phyloP scores from a whole-genome alignment of 2,797 vertebrate genomes.

The Threskiornis aethiopicus region DNA sequence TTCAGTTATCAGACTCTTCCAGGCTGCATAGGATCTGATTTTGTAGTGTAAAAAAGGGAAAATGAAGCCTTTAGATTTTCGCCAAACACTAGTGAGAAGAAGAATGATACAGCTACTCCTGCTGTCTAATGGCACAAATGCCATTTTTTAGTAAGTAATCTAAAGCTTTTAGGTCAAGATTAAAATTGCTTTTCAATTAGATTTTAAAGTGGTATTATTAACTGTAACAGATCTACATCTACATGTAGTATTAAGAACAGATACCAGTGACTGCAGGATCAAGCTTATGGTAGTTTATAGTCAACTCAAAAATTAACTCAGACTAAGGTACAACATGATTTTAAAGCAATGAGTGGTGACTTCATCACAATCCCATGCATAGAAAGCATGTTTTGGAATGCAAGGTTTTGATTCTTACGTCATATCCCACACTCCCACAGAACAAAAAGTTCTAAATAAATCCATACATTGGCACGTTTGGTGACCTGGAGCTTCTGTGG shows the following conservation, averaged over 20 bases:
- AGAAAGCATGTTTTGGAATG: not conserved
- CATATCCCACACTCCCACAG: not conserved
- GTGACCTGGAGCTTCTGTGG: accelerated
- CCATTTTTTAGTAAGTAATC: not conserved
- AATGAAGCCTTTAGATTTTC: not conserved
- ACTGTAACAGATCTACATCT: not conserved
- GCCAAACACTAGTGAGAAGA: not conserved
- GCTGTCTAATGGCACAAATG: not conserved
- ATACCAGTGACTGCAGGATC: not conserved
- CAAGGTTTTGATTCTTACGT: not conserved
- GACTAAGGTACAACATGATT: not conserved
- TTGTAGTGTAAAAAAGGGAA: not conserved
- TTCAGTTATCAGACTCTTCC: not conserved
- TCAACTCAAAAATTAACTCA: not conserved
- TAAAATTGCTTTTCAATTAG: not conserved
- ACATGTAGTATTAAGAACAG: not conserved
- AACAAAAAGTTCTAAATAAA: not conserved
- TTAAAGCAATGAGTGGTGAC: not conserved
- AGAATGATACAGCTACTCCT: not conserved
- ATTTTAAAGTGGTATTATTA: not conserved
- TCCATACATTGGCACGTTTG: accelerated
- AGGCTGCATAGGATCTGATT: not conserved
- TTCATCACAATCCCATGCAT: not conserved
- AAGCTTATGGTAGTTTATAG: not conserved
- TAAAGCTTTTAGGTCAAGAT: not conserved